Evolutionary conservation across 1,140 invertebrate genomes (phyloP).

Genomic region (Potamilus streckersoni): DNA sequence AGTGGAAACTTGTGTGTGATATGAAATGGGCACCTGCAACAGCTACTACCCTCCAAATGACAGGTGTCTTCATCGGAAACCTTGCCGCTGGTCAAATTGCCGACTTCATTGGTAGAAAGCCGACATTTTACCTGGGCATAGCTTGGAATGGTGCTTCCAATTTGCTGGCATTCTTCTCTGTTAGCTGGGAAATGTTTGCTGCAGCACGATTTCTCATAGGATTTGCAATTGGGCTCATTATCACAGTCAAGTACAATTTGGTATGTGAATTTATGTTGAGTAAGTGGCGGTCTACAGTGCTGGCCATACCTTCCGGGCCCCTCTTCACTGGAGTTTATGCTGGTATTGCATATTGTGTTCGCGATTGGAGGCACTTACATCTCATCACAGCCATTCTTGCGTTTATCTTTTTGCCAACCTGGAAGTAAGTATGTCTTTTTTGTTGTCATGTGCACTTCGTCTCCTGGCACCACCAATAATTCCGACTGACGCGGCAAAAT

Average conservation of each 20-base stretch:
- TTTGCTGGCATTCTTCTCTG: conserved; percentile 33
- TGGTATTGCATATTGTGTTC: conserved; percentile 17
- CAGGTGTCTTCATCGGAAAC: conserved; percentile 48
- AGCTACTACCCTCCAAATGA: conserved; percentile 57
- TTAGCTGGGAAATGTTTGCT: conserved; percentile 52
- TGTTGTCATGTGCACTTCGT: background rate
- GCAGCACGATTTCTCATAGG: conserved; percentile 50
- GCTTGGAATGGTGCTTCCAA: conserved; percentile 27
- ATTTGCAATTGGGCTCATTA: conserved; percentile 14
- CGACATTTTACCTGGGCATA: conserved; percentile 36
- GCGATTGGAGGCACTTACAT: conserved; percentile 37
- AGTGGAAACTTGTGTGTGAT: conserved; percentile 58
- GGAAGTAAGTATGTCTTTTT: conserved; percentile 20
- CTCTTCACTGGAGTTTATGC: conserved; percentile 13
- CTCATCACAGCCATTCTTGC: conserved; percentile 5
- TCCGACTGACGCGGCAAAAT: background rate
- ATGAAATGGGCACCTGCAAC: conserved; percentile 33
- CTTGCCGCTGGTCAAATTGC: conserved; percentile 41
- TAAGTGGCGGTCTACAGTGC: conserved; percentile 17
- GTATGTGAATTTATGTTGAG: conserved; percentile 27
- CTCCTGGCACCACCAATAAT: background rate
- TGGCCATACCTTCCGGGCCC: conserved; percentile 25
- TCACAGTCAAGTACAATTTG: conserved; percentile 25
- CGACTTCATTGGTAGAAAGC: conserved; percentile 48
- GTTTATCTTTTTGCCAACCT: conserved; percentile 11